Percentiles rank a stretch among this genome's conserved stretches.
phyloP scores from a whole-genome alignment of 2,888 invertebrate genomes.

The Clistopyga incitator region DNA sequence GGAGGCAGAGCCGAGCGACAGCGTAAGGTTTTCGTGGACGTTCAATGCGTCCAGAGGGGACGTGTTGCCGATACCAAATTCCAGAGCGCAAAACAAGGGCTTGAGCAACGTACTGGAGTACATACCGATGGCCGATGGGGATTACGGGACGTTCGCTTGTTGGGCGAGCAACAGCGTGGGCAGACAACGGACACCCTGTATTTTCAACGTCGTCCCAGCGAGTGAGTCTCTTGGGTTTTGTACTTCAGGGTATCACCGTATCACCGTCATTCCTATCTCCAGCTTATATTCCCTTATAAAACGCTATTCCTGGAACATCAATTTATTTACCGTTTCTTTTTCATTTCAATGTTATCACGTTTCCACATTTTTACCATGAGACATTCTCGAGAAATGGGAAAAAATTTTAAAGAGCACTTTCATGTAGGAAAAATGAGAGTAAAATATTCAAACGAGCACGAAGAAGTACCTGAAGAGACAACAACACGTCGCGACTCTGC shows the following conservation, averaged over 20 bases:
- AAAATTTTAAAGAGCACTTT: conserved; percentile 11
- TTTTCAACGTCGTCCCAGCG: conserved; percentile 92
- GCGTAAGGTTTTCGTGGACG: conserved; percentile 92
- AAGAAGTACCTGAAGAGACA: neutral
- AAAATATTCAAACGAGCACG: neutral
- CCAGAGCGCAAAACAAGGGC: conserved; percentile 86
- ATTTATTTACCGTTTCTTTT: neutral
- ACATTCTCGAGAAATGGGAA: conserved; percentile 12
- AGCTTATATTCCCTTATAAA: conserved; percentile 2
- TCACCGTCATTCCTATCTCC: neutral
- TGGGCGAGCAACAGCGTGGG: conserved; percentile 95
- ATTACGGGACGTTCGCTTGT: conserved; percentile 93
- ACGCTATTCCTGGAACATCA: neutral
- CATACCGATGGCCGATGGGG: conserved; percentile 86
- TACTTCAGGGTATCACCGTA: conserved; percentile 8
- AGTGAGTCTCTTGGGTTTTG: conserved; percentile 86
- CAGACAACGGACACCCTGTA: conserved; percentile 91
- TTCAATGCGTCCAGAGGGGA: conserved; percentile 91
- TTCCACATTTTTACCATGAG: conserved; percentile 11
- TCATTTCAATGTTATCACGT: neutral
- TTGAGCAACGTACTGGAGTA: conserved; percentile 86
- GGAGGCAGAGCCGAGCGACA: conserved; percentile 90
- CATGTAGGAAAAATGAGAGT: conserved; percentile 15
- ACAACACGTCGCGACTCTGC: neutral
- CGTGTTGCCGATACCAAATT: conserved; percentile 89